phyloP scores from a whole-genome alignment of 1,140 invertebrate genomes.

The Panonychus citri region DNA sequence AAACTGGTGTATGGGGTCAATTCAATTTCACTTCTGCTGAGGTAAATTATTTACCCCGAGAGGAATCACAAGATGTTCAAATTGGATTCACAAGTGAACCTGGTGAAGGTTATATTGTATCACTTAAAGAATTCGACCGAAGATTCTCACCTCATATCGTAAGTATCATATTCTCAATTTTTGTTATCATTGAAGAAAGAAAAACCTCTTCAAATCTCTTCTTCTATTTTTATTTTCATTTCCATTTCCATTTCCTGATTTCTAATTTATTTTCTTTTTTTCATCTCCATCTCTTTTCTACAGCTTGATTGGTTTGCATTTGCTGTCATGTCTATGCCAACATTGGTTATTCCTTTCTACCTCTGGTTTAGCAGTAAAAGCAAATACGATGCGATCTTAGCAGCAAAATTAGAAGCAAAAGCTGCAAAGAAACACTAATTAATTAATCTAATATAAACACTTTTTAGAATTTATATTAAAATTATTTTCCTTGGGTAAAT shows the following conservation, averaged over 20 bases:
- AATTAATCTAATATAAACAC: too few relatives aligned
- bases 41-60: slow-evolving; percentile 59
- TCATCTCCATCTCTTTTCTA: too few relatives aligned
- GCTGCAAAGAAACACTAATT: too few relatives aligned
- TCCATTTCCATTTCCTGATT: slow-evolving; percentile 20
- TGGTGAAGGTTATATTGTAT: slow-evolving; percentile 83
- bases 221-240: background rate
- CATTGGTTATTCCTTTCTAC: slow-evolving; percentile 72
- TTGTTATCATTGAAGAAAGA: background rate
- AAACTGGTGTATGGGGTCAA: slow-evolving; percentile 41
- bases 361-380: slow-evolving; percentile 83
- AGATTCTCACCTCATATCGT: slow-evolving; percentile 83
- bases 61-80: slow-evolving; percentile 22
- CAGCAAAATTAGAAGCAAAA: background rate
- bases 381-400: slow-evolving; percentile 60
- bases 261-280: slow-evolving; percentile 16
- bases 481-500: too few relatives aligned
- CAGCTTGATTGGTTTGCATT: slow-evolving; percentile 81
- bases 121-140: slow-evolving; percentile 85
- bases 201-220: background rate
- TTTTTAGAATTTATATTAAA: too few relatives aligned
- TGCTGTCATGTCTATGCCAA: slow-evolving; percentile 82
- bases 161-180: background rate
- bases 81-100: slow-evolving; percentile 77
- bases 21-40: slow-evolving; percentile 94